Conservation (phyloP, 1,140 invertebrate species). For the Eupristina koningsbergeri region DNA sequence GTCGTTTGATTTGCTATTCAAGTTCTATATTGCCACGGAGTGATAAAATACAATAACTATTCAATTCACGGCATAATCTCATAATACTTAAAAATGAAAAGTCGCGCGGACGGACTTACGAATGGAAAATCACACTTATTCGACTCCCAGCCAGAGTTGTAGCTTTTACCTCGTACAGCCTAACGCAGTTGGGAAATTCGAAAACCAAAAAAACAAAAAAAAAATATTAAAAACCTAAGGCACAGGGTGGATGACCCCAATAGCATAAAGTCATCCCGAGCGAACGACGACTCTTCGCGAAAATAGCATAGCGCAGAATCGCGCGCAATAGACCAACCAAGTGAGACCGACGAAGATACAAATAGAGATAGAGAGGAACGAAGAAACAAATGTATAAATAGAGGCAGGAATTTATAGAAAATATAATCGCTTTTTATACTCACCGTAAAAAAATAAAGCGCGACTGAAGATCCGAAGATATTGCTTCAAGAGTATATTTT, state of each 20-base stretch:
- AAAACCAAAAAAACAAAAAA: background rate
- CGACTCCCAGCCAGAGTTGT: background rate
- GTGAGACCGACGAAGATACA: slow-evolving; percentile 5
- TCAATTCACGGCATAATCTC: too few relatives aligned
- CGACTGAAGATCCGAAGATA: background rate
- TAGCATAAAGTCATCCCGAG: slow-evolving; percentile 64
- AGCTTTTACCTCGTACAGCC: background rate
- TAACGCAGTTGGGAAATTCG: too few relatives aligned
- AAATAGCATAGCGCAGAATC: slow-evolving; percentile 31
- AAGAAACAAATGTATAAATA: slow-evolving; percentile 32
- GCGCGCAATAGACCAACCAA: background rate
- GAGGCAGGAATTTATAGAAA: slow-evolving; percentile 18
- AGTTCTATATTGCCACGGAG: too few relatives aligned
- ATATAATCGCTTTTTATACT: background rate
- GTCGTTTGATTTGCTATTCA: too few relatives aligned
- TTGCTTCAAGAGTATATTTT: background rate
- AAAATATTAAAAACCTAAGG: slow-evolving; percentile 46
- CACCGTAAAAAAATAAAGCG: too few relatives aligned
- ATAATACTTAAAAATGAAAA: background rate
- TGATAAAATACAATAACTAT: too few relatives aligned
- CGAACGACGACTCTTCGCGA: slow-evolving; percentile 10
- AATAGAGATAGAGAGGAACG: slow-evolving; percentile 7
- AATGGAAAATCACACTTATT: background rate
- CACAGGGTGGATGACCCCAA: slow-evolving; percentile 64
- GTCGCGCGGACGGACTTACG: background rate